Evolutionary conservation across 2,888 invertebrate species (phyloP), one percentile per base, ranked within the genome.

Genomic region (Encarsia formosa): DNA sequence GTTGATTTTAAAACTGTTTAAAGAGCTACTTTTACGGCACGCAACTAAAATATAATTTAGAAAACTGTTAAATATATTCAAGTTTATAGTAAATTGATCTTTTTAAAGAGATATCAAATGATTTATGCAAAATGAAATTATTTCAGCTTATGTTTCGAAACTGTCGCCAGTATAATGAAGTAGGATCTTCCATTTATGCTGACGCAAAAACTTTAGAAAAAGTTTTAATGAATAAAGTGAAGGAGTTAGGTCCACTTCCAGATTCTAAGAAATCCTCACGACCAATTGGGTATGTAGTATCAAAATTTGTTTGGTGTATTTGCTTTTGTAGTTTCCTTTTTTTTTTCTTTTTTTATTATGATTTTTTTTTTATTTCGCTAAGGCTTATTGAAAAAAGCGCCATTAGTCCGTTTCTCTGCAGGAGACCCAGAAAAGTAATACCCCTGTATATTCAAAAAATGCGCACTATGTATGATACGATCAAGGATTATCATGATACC

Each of bases 81-180:
- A n/a, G n/a, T n/a, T n/a, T n/a, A n/a, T n/a, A n/a, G n/a, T n/a
- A n/a, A n/a, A n/a, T n/a, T n/a, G n/a, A n/a, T n/a, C n/a, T n/a
- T n/a, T n/a, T n/a, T n/a, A n/a, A n/a, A n/a, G n/a, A n/a, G n/a
- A n/a, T n/a, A n/a, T n/a, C n/a, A n/a, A n/a, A n/a, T n/a, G n/a
- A n/a, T n/a, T n/a, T n/a, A n/a, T n/a, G n/a, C n/a, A n/a, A n/a
- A n/a, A n/a, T n/a, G n/a, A n/a, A n/a, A n/a, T n/a, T 71, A 87
- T 86, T 65, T n/a, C 80, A 88, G 60, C 78, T 95, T n/a, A 96
- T 99, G 96, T 98, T 99, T 75, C 84, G 86, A 52, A 99, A 99
- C 76, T 98, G 98, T 67, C 88, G 95, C 0, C 90, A 91, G 62
- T 99, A 93, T 75, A 99, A 99, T 71, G 97, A 98, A 74, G 91